Conservation (phyloP, 2,888 invertebrate genomes). For the Heliconius sara region DNA sequence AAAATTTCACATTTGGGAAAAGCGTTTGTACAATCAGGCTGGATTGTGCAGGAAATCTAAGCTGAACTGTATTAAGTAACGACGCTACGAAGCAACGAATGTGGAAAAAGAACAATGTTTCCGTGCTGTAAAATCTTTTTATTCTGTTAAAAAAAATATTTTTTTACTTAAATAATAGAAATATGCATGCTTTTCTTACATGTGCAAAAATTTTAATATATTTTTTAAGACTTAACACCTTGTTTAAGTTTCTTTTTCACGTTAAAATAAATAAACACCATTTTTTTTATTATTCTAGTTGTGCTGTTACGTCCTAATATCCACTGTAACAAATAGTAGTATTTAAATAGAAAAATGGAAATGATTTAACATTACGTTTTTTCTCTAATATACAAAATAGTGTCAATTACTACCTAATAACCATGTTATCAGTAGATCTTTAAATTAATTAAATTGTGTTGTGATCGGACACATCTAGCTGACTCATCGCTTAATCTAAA, state of each 20-base stretch:
- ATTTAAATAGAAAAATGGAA: background rate
- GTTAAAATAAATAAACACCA: background rate
- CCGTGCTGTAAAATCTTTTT: slow-evolving; percentile 59
- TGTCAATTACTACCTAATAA: background rate
- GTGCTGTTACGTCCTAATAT: background rate
- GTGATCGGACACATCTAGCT: background rate
- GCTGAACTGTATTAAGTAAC: slow-evolving; percentile 65
- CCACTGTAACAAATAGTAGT: too few species aligned
- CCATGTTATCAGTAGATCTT: background rate
- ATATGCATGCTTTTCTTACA: too few species aligned
- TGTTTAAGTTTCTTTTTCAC: background rate
- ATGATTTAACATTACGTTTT: background rate
- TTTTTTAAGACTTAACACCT: background rate
- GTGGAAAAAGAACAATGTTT: slow-evolving; percentile 55
- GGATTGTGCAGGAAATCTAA: slow-evolving; percentile 72
- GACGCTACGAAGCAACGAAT: slow-evolving; percentile 58
- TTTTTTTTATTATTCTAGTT: background rate
- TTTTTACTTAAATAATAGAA: background rate
- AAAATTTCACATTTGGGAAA: slow-evolving; percentile 70
- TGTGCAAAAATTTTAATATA: too few species aligned
- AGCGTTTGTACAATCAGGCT: slow-evolving; percentile 77
- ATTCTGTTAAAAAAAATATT: slow-evolving; percentile 54
- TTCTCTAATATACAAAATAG: background rate
- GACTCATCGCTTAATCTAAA: background rate
- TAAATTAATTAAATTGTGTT: background rate